Conservation (phyloP, 1,140 invertebrate species). For the Papilio helenus region DNA sequence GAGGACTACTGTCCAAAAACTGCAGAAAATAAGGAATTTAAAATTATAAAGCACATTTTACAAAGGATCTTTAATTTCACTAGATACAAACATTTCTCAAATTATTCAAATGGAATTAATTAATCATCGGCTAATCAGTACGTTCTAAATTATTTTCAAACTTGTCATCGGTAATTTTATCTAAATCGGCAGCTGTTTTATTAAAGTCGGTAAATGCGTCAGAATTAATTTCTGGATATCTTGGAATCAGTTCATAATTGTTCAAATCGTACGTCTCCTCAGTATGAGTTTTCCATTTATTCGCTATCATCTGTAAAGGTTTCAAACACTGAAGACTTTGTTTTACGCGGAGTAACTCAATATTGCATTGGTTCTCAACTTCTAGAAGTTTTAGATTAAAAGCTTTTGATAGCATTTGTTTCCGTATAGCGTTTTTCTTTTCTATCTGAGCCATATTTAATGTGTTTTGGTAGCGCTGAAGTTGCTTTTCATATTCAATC, state of each 20-base stretch:
- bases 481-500: slow-evolving; percentile 77
- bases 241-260: slow-evolving; percentile 68
- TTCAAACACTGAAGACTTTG: slow-evolving; percentile 82
- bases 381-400: slow-evolving; percentile 80
- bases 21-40: neutral
- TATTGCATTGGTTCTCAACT: slow-evolving; percentile 84
- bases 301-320: slow-evolving; percentile 76
- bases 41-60: neutral
- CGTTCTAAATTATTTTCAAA: slow-evolving; percentile 2
- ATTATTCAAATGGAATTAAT: neutral
- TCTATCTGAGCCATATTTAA: slow-evolving; percentile 75
- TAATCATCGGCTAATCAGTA: neutral
- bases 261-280: slow-evolving; percentile 62
- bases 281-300: slow-evolving; percentile 65
- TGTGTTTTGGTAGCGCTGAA: slow-evolving; percentile 74
- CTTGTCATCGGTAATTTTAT: slow-evolving; percentile 7
- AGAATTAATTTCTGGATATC: slow-evolving; percentile 63
- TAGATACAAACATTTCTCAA: neutral
- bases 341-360: slow-evolving; percentile 81
- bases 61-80: neutral
- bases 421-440: slow-evolving; percentile 77
- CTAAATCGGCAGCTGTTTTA: neutral
- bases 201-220: slow-evolving; percentile 9
- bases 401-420: slow-evolving; percentile 79
- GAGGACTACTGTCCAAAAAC: too few species aligned